These are phyloP conservation scores for Homarus gammarus DNA, from an alignment of 2,888 invertebrate genomes.

Conservation along the genomic window DNA sequence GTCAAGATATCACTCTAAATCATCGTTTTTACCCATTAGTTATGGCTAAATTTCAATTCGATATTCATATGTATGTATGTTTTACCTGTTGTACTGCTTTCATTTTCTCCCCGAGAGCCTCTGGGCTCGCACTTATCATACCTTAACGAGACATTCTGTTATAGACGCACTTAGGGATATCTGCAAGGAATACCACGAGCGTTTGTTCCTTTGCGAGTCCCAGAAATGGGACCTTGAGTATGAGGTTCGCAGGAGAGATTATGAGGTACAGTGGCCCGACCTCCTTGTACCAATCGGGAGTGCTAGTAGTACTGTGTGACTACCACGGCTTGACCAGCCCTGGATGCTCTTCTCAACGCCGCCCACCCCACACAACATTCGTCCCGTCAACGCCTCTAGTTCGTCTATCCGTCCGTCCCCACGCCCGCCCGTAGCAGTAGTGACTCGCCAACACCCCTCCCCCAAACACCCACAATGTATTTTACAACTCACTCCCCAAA, in stretches of 20 bases:
- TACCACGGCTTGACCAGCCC: conserved; percentile 76
- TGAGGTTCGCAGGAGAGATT: conserved; percentile 99
- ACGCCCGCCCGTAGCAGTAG: not conserved
- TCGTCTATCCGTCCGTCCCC: conserved; percentile 28
- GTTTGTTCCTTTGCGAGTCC: conserved; percentile 98
- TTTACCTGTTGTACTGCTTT: conserved; percentile 76
- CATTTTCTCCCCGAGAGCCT: conserved; percentile 73
- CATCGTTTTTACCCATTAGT: conserved; percentile 48
- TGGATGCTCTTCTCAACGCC: conserved; percentile 58
- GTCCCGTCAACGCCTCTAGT: conserved; percentile 26
- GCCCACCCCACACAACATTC: conserved; percentile 5
- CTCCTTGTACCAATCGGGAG: conserved; percentile 63
- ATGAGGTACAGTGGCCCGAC: conserved; percentile 87
- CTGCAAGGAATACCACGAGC: conserved; percentile 97
- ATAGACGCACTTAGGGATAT: conserved; percentile 93
- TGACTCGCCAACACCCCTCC: not conserved
- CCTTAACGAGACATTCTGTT: conserved; percentile 76
- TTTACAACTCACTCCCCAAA: not conserved
- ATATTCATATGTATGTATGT: conserved; percentile 75
- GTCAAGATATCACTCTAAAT: conserved; percentile 47
- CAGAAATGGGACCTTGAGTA: conserved; percentile 99
- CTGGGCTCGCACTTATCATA: conserved; percentile 61
- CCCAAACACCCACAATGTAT: too few relatives aligned
- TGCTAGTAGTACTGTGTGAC: conserved; percentile 76
- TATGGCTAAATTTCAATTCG: conserved; percentile 68